Conservation (phyloP, 2,113 vertebrate genomes). For the Nipponia nippon region DNA sequence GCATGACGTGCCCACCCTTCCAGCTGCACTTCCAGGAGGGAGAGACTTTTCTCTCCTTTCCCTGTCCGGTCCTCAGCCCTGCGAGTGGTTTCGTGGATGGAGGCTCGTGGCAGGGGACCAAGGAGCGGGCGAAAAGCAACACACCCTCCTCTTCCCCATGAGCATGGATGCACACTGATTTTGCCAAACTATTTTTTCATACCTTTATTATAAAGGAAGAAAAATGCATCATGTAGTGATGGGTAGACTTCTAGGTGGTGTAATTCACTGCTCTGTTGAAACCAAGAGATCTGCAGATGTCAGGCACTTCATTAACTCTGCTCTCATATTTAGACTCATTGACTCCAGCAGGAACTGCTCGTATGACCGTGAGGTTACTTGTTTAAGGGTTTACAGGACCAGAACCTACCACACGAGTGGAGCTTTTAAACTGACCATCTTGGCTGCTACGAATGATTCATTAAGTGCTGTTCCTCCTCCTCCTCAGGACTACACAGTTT, state of each 20-base stretch:
- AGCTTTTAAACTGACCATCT: not conserved
- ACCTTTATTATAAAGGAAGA: not conserved
- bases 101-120: not conserved
- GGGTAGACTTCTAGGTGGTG: not conserved
- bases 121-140: not conserved
- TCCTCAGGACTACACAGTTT: not conserved
- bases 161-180: not conserved
- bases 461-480: not conserved
- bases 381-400: not conserved
- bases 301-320: not conserved
- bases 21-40: not conserved
- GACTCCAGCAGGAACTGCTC: not conserved
- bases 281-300: not conserved
- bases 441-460: not conserved
- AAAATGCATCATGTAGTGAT: not conserved
- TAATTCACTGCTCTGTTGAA: not conserved
- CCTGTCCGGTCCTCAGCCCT: not conserved
- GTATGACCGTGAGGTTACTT: not conserved
- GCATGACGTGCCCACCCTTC: not conserved
- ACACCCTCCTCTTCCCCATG: not conserved
- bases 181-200: not conserved
- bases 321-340: not conserved
- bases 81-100: not conserved
- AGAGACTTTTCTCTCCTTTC: not conserved
- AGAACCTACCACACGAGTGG: not conserved